A percentile compares a stretch with the other conserved stretches of the same genome.
Evolutionary conservation across 1,140 invertebrate species (phyloP).

Genomic region (Achroia grisella): DNA sequence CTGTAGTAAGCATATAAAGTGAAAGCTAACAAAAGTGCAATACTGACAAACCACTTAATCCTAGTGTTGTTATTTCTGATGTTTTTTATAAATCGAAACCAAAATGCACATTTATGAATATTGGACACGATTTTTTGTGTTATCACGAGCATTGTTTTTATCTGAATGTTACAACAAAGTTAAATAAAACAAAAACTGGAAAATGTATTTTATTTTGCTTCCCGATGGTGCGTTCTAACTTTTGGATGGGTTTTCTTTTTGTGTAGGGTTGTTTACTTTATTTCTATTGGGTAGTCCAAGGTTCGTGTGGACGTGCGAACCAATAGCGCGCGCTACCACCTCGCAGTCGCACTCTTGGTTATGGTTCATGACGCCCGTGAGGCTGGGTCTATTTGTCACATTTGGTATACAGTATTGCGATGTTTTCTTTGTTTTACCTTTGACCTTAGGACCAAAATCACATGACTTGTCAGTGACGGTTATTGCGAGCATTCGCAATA

Average conservation of each 20-base stretch:
- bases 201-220: neutral
- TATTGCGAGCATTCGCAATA: conserved; percentile 21
- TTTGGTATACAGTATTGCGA: conserved; percentile 1
- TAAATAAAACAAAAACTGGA: neutral
- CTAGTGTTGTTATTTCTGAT: conserved; percentile 2
- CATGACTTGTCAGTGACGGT: conserved; percentile 16
- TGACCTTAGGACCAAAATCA: conserved; percentile 12
- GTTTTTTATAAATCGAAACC: conserved; percentile 5
- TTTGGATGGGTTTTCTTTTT: neutral
- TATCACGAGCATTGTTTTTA: neutral
- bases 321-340: conserved; percentile 22
- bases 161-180: neutral
- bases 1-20: conserved; percentile 9
- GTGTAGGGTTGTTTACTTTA: neutral
- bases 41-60: conserved; percentile 11
- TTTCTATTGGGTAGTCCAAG: conserved; percentile 7
- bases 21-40: conserved; percentile 10
- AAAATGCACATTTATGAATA: conserved; percentile 1
- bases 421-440: conserved; percentile 9
- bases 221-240: neutral
- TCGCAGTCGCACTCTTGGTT: conserved; percentile 25
- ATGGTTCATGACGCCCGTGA: conserved; percentile 19
- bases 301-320: conserved; percentile 22
- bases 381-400: conserved; percentile 4
- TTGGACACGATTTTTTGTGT: neutral